These are phyloP conservation scores for Podarcis cretensis DNA, from an alignment of 2,113 vertebrate species.

Conservation along the genomic window DNA sequence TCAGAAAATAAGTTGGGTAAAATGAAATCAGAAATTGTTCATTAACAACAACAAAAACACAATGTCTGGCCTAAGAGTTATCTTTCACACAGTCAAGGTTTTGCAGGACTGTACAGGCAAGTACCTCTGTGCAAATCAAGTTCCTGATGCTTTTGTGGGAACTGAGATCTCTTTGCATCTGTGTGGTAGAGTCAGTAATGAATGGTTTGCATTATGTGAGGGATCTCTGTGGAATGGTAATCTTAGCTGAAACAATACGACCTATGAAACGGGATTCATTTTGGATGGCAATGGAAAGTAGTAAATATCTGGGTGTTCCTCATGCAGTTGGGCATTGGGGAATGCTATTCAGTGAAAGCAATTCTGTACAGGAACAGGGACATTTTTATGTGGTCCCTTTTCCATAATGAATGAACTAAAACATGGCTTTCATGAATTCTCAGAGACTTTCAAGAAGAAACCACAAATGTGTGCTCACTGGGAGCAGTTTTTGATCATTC, in stretches of 20 bases:
- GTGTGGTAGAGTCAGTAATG: neutral
- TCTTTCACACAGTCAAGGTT: neutral
- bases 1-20: too few species aligned
- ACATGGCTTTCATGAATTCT: neutral
- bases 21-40: too few species aligned
- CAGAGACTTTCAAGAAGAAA: neutral
- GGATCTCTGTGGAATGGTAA: neutral
- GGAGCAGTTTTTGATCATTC: neutral
- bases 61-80: too few species aligned
- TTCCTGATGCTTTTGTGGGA: neutral
- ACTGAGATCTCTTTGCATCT: neutral
- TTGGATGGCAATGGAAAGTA: constrained; percentile 5
- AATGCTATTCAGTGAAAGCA: neutral
- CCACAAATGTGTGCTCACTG: neutral
- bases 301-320: neutral
- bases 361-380: neutral
- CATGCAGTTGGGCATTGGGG: neutral
- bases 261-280: constrained; percentile 33
- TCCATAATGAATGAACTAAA: neutral
- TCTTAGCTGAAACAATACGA: neutral
- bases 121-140: neutral
- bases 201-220: neutral
- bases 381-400: neutral
- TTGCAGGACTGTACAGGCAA: neutral
- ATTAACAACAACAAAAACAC: neutral